A percentile compares a stretch with the other conserved stretches of the same genome.
phyloP scores from a whole-genome alignment of 2,888 invertebrate species.

The Dryobota labecula region DNA sequence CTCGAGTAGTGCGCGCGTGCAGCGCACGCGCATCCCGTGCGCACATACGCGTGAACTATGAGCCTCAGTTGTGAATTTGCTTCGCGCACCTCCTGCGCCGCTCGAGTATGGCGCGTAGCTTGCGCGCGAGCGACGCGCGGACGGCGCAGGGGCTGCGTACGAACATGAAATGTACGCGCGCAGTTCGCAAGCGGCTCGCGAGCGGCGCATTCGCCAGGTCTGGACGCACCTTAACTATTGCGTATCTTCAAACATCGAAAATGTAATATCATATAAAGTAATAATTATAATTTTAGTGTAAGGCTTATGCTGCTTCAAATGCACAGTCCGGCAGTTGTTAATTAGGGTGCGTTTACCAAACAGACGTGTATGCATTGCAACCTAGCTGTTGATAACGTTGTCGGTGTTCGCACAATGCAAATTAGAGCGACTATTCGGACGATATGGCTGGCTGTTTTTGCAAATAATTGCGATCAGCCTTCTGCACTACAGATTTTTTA shows the following conservation, averaged over 20 bases:
- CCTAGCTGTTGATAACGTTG: not conserved
- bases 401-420: not conserved
- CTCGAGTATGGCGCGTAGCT: no score
- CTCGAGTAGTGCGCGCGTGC: no score
- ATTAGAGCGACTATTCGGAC: not conserved
- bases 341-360: not conserved
- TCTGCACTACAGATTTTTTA: not conserved
- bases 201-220: no score
- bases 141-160: no score
- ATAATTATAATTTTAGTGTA: not conserved
- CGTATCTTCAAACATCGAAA: not conserved
- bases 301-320: not conserved
- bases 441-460: not conserved
- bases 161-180: no score
- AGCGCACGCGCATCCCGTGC: no score
- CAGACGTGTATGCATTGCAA: not conserved
- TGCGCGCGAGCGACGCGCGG: no score
- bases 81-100: no score
- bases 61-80: no score
- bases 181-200: no score
- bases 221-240: no score
- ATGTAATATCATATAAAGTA: not conserved
- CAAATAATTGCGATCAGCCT: not conserved
- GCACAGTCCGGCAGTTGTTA: not conserved
- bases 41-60: no score